These are phyloP conservation scores for Myripristis murdjan DNA, from an alignment of 2,797 vertebrate species.

Conservation along the genomic window DNA sequence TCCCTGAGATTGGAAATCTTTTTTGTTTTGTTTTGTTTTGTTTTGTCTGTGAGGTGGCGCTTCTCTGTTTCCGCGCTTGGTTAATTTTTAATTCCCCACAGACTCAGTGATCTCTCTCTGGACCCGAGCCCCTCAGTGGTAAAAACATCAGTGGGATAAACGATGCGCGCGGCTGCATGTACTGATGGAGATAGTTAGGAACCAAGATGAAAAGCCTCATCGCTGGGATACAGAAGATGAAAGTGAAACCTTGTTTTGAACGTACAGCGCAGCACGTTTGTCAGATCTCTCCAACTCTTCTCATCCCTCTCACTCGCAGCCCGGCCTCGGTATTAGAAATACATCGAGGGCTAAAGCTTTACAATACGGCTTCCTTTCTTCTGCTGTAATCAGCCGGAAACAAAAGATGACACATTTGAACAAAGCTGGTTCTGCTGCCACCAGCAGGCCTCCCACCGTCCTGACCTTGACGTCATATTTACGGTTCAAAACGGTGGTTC, in stretches of 20 bases:
- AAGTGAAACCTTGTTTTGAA: constrained; percentile 67
- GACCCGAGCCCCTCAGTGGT: constrained; percentile 48
- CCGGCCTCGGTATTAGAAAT: constrained; percentile 8
- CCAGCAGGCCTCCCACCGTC: not conserved
- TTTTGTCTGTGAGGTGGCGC: constrained; percentile 18
- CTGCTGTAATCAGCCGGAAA: constrained; percentile 17
- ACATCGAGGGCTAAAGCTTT: constrained; percentile 31
- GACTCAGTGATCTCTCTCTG: constrained; percentile 50
- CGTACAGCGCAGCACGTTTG: constrained; percentile 33
- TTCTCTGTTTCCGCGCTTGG: constrained; percentile 45
- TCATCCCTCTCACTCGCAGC: constrained; percentile 38
- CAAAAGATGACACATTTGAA: constrained; percentile 21
- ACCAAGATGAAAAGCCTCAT: constrained; percentile 64
- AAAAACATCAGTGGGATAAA: constrained; percentile 68
- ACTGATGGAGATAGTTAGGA: constrained; percentile 57
- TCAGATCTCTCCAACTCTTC: constrained; percentile 57
- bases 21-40: not conserved
- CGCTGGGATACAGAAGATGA: constrained; percentile 61
- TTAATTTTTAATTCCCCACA: constrained; percentile 54
- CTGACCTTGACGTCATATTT: not conserved
- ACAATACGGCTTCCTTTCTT: constrained; percentile 16
- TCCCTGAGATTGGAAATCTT: not conserved
- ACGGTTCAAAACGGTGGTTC: not conserved
- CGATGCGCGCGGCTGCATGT: constrained; percentile 28
- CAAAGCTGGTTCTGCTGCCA: not conserved